phyloP scores from a whole-genome alignment of 2,113 vertebrate species.

The Tupaia tana region DNA sequence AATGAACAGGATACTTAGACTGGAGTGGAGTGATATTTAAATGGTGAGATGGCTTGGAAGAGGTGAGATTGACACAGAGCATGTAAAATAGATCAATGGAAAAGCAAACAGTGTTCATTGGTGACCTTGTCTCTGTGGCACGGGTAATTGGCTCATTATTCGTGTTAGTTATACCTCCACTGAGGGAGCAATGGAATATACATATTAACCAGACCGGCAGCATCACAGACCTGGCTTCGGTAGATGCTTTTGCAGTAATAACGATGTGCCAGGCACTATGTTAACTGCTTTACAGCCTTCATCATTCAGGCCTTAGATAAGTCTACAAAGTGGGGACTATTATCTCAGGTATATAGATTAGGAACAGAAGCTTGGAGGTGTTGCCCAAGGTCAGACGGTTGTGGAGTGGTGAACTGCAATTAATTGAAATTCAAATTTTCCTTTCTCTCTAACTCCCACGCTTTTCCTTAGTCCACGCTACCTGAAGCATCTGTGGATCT shows the following conservation, averaged over 20 bases:
- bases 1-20: not conserved
- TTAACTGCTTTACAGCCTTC: not conserved
- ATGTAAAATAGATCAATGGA: constrained; percentile 51
- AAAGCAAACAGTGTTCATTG: constrained; percentile 45
- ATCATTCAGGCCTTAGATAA: constrained; percentile 33
- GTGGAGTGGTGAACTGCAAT: not conserved
- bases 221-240: not conserved
- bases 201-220: constrained; percentile 4
- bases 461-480: not conserved
- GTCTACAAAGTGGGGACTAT: not conserved
- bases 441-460: not conserved
- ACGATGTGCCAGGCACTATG: not conserved
- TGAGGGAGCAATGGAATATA: not conserved
- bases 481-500: not conserved
- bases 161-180: not conserved
- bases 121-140: constrained; percentile 52
- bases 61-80: not conserved
- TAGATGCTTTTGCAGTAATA: not conserved
- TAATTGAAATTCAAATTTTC: not conserved
- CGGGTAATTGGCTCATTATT: constrained; percentile 66
- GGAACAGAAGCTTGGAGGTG: constrained; percentile 6
- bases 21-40: constrained; percentile 30
- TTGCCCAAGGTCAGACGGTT: not conserved
- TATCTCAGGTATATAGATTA: not conserved
- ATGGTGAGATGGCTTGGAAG: constrained; percentile 41